Evolutionary conservation across 2,113 vertebrate genomes (phyloP).

Genomic region (Labrus mixtus): DNA sequence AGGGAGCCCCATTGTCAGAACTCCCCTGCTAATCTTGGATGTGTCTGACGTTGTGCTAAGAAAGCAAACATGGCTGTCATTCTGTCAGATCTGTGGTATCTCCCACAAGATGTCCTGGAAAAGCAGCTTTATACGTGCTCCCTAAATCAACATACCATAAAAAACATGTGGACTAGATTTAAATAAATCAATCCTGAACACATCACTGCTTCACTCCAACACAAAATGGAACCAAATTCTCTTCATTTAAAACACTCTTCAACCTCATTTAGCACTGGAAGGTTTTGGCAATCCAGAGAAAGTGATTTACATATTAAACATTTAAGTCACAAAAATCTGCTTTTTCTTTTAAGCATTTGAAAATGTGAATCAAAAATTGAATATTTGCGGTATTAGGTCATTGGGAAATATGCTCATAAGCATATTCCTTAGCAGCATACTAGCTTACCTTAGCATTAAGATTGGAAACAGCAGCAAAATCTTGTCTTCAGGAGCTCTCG

Average conservation of each 20-base stretch:
- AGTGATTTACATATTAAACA: not conserved
- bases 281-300: not conserved
- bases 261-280: not conserved
- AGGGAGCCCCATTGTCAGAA: conserved; percentile 23
- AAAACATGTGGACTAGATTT: not conserved
- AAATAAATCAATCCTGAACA: not conserved
- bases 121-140: conserved; percentile 6
- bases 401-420: too few species aligned
- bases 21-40: conserved; percentile 2
- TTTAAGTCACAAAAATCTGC: not conserved
- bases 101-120: conserved; percentile 6
- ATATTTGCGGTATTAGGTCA: too few species aligned
- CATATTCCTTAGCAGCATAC: too few species aligned
- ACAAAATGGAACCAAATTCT: not conserved
- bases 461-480: too few species aligned
- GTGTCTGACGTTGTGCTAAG: conserved; percentile 13
- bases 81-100: not conserved
- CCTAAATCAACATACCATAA: not conserved
- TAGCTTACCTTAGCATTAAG: too few species aligned
- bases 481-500: too few species aligned
- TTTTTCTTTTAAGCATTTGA: too few species aligned
- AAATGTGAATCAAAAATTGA: too few species aligned
- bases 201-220: not conserved
- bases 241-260: not conserved
- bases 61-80: conserved; percentile 29